Conservation (phyloP, 2,888 invertebrate genomes). For the Pocota personata region DNA sequence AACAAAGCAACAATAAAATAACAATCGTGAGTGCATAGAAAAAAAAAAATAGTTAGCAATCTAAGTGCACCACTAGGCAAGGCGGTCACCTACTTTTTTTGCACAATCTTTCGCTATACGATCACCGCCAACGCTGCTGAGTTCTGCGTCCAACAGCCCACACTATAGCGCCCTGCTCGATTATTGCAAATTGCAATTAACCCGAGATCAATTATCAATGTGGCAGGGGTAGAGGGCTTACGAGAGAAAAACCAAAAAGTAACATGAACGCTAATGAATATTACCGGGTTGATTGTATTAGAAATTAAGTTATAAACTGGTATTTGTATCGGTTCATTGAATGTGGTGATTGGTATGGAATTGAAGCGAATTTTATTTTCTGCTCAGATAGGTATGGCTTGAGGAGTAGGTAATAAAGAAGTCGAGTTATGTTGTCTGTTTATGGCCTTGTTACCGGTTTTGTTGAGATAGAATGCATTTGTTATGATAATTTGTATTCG, state of each 20-base stretch:
- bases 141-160: constrained; percentile 35
- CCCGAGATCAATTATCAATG: constrained; percentile 62
- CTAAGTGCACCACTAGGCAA: constrained; percentile 58
- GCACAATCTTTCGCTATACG: constrained; percentile 20
- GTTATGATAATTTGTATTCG: neutral
- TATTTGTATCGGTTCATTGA: constrained; percentile 29
- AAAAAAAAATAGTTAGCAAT: constrained; percentile 33
- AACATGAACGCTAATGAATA: constrained; percentile 41
- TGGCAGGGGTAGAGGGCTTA: neutral
- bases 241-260: neutral
- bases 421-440: neutral
- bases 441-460: neutral
- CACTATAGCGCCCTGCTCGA: constrained; percentile 26
- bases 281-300: constrained; percentile 43
- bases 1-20: too few species aligned
- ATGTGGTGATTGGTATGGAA: constrained; percentile 30
- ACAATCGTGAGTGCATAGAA: constrained; percentile 18
- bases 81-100: constrained; percentile 66
- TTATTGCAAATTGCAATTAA: constrained; percentile 70
- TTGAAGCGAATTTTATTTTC: neutral
- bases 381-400: neutral
- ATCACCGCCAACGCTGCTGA: constrained; percentile 24
- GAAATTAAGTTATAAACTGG: constrained; percentile 58
- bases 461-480: neutral
- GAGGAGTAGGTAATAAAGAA: neutral